Conservation (phyloP, 2,113 vertebrate species). For the Hyperopisus bebe region DNA sequence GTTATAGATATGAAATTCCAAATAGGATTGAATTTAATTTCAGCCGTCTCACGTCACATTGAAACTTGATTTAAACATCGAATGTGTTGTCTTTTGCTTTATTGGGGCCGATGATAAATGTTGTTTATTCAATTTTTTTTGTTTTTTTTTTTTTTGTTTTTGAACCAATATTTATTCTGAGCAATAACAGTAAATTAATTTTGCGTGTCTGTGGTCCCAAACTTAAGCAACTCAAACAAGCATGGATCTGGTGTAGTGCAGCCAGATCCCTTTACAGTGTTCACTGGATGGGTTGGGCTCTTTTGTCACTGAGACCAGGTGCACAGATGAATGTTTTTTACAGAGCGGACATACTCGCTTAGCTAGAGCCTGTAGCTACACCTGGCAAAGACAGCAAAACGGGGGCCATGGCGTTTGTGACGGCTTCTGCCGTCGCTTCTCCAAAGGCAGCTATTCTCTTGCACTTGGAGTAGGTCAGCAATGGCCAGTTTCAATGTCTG, state of each 20-base stretch:
- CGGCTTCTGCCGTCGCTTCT: background rate
- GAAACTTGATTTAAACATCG: background rate
- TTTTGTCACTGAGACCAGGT: background rate
- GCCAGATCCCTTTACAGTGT: background rate
- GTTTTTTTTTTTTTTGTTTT: constrained; percentile 7
- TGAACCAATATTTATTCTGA: constrained; percentile 17
- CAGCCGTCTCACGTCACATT: background rate
- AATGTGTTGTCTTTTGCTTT: background rate
- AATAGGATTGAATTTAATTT: background rate
- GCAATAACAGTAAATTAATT: background rate
- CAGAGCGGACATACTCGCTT: background rate
- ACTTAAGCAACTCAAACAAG: constrained; percentile 5
- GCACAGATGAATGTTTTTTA: background rate
- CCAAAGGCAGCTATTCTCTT: background rate
- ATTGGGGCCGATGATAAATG: too few relatives aligned
- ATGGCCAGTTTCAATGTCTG: background rate
- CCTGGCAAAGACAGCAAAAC: background rate
- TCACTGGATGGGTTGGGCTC: background rate
- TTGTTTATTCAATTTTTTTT: background rate
- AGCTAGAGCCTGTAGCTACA: background rate
- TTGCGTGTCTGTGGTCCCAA: background rate
- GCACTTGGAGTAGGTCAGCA: background rate
- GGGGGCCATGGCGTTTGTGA: background rate
- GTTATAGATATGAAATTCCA: background rate
- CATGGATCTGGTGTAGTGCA: background rate